Evolutionary conservation across 2,797 vertebrate genomes (phyloP), one percentile per base, ranked within the genome.

Genomic region (Tarsius wallacei): DNA sequence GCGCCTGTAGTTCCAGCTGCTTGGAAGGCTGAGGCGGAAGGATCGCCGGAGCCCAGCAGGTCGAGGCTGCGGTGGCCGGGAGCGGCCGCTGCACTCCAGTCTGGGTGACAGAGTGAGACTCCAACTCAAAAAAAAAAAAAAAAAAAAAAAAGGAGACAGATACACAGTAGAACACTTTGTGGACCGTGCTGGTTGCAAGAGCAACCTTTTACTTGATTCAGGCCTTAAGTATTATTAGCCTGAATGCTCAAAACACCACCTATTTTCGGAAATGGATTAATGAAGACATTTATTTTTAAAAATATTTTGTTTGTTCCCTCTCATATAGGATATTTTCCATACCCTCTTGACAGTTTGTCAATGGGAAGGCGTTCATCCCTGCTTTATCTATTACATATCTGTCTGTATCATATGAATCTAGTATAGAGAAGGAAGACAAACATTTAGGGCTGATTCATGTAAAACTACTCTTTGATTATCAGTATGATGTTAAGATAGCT

Each of bases 101-200:
- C n/a, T n/a, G n/a, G n/a, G n/a, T n/a, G n/a, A n/a, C n/a, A n/a
- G n/a, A n/a, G n/a, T n/a, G n/a, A n/a, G n/a, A n/a, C n/a, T n/a
- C n/a, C n/a, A n/a, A n/a, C n/a, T n/a, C n/a, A n/a, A n/a, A n/a
- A n/a, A n/a, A n/a, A n/a, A n/a, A n/a, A n/a, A n/a, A n/a, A n/a
- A n/a, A n/a, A n/a, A n/a, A n/a, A n/a, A n/a, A n/a, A n/a, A 28
- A 74, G 42, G 22, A 93, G 61, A 31, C 4, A 6, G 26, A 70
- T 2, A 19, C 1, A 13, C 53, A 21, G 2, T 26, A 17, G 59
- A 87, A 42, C 42, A 51, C 42, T n/a, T 63, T 59, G 61, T 16
- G 64, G 49, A 21, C 3, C 13, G 0, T 4, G n/a, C 8, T 5
- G 13, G 36, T 28, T 49, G 5, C 11, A 4, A 70, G 14, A 0